Evolutionary conservation across 1,140 invertebrate species (phyloP).

Genomic region (Thaumatotibia leucotreta): DNA sequence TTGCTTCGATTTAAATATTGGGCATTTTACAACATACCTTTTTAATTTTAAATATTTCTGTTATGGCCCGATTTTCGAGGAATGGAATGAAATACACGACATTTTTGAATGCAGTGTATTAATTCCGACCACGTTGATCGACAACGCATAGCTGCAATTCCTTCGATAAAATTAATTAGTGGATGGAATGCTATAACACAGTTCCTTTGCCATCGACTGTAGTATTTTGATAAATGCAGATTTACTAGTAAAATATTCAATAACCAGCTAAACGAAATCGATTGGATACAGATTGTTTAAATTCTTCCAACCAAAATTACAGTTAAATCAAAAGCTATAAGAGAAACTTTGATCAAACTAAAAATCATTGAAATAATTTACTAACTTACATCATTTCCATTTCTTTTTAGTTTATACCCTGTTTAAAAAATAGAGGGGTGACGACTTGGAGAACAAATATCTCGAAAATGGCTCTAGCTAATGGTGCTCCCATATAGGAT

Average conservation of each 20-base stretch:
- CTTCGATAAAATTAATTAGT: slow-evolving; percentile 1
- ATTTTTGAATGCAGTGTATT: neutral
- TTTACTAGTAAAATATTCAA: neutral
- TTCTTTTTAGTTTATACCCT: too few species aligned
- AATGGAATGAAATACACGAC: neutral
- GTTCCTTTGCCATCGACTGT: neutral
- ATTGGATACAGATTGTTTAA: too few species aligned
- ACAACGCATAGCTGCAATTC: neutral
- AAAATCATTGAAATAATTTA: too few species aligned
- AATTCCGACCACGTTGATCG: neutral
- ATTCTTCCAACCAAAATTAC: too few species aligned
- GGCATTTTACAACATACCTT: neutral
- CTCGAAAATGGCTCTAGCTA: too few species aligned
- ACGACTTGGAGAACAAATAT: too few species aligned
- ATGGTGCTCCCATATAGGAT: too few species aligned
- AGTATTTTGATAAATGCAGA: neutral
- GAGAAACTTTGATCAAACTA: too few species aligned
- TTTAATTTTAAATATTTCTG: neutral
- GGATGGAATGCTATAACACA: neutral
- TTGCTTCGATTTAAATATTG: neutral
- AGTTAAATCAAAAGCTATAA: too few species aligned
- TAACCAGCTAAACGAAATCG: too few species aligned
- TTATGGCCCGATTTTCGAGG: neutral
- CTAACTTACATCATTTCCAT: too few species aligned
- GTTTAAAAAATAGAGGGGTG: too few species aligned